phyloP scores from a whole-genome alignment of 2,113 vertebrate genomes.

The Bombycilla garrulus region DNA sequence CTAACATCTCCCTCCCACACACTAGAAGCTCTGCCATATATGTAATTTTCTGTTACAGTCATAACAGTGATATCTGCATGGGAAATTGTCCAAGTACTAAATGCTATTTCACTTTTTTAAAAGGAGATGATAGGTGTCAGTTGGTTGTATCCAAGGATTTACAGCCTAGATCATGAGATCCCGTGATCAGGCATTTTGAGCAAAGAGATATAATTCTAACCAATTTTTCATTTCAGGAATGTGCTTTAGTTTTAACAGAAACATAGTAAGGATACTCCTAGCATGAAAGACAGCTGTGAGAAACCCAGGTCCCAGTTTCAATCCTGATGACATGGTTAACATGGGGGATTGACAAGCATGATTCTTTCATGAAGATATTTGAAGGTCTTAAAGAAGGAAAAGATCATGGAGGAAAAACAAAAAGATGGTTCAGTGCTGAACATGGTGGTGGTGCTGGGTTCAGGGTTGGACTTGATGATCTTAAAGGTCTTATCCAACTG shows the following conservation, averaged over 20 bases:
- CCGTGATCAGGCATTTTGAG: not conserved
- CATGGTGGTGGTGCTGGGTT: not conserved
- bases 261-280: not conserved
- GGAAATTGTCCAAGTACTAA: not conserved
- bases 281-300: not conserved
- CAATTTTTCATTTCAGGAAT: not conserved
- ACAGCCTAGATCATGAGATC: not conserved
- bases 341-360: fast-evolving
- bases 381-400: not conserved
- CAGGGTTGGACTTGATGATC: not conserved
- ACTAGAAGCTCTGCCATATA: not conserved
- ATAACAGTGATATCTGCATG: not conserved
- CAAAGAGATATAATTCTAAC: not conserved
- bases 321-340: not conserved
- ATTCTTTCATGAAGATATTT: not conserved
- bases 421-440: not conserved
- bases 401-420: not conserved
- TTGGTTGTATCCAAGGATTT: not conserved
- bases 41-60: not conserved
- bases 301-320: not conserved
- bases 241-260: not conserved
- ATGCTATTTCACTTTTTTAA: not conserved
- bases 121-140: not conserved
- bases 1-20: not conserved
- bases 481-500: not conserved